Evolutionary conservation across 2,888 invertebrate genomes (phyloP), one percentile per base, ranked within the genome.

Genomic region (Lottia gigantea): DNA sequence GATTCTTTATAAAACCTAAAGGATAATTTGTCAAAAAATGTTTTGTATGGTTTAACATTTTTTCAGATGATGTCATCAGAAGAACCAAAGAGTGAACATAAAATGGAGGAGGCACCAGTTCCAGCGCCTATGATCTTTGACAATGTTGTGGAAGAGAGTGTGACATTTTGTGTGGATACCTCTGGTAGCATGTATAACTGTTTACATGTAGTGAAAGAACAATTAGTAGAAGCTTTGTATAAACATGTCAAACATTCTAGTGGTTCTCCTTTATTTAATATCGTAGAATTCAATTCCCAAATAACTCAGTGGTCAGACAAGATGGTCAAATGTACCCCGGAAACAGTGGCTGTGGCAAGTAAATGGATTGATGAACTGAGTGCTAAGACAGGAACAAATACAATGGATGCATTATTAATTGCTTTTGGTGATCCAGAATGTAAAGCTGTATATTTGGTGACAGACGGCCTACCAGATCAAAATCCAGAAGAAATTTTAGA

Each of bases 161-260:
- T 87, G 2, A 85, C 84, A n/a, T 87, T 88, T 76, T 87, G 86
- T 74, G 76, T 88, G n/a, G 88, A 88, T 71, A 87, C 88, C 25
- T 87, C 88, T n/a, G 88, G 87, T 0, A 86, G 85, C 68, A 88
- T 88, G 88, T 87, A 85, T 76, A 80, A 75, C 65, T 75, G 78
- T 15, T 76, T 88, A n/a, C 82, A 83, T 23, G 82, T 83, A 64
- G 85, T 88, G 0, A 87, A 88, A 67, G 84, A 87, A 70, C 87
- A 88, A 68, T 76, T 88, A 40, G 77, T 83, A 40, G 85, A 87
- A 74, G 81, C 83, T 6, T 76, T 88, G 1, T 55, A 75, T 0
- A 82, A 83, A 62, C 80, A 82, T 71, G 85, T 85, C 16, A 74
- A 73, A 40, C 72, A 82, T 45, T 78, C 79, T 26, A 23, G 55